Conservation (phyloP, 2,797 vertebrate genomes). For the Coreius guichenoti region DNA sequence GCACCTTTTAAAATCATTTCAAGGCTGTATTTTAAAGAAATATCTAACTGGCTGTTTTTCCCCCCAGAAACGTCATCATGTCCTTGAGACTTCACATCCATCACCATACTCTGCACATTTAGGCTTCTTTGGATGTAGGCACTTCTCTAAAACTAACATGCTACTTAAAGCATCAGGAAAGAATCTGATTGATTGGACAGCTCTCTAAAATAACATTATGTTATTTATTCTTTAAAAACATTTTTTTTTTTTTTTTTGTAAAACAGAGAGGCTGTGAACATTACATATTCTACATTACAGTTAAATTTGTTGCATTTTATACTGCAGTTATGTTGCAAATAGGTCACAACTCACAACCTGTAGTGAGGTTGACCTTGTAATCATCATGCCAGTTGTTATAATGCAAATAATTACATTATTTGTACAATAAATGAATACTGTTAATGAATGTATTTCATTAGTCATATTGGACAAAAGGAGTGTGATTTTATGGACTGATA, state of each 20-base stretch:
- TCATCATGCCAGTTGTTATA: background rate
- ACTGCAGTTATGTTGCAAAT: background rate
- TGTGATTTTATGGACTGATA: background rate
- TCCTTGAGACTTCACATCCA: constrained; percentile 84
- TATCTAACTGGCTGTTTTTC: background rate
- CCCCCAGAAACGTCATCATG: constrained; percentile 83
- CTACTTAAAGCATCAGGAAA: constrained; percentile 78
- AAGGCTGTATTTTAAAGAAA: background rate
- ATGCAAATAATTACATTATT: background rate
- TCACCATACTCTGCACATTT: constrained; percentile 81
- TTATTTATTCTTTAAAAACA: background rate
- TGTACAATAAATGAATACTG: background rate
- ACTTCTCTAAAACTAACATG: constrained; percentile 84
- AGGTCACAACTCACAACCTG: background rate
- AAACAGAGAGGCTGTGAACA: background rate
- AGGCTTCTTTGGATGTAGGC: constrained; percentile 83
- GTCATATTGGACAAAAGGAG: background rate
- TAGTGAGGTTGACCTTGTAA: background rate
- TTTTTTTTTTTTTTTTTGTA: background rate
- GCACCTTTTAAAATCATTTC: background rate
- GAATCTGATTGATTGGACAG: constrained; percentile 81
- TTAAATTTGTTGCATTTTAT: constrained; percentile 2
- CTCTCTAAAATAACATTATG: constrained; percentile 67
- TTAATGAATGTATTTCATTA: background rate
- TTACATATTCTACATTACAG: background rate